Evolutionary conservation across 2,888 invertebrate genomes (phyloP), one percentile per base, ranked within the genome.

Genomic region (Drosophila rellima): DNA sequence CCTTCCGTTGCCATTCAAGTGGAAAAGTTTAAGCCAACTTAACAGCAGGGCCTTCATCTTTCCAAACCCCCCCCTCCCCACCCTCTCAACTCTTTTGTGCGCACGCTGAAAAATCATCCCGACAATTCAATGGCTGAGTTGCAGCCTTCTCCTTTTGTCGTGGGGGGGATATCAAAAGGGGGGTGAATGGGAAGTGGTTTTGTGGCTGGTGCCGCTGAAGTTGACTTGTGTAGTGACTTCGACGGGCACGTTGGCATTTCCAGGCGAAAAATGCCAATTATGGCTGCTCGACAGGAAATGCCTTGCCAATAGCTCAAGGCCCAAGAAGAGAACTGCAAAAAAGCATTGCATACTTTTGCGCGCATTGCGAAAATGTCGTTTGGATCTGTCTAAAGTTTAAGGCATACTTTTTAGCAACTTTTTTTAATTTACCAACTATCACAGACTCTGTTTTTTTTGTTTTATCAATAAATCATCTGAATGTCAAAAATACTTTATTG

Each of bases 11-110:
- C 88, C 88, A 88, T 88, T 84, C 85, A 82, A 84, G 83, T 84
- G 88, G 85, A 84, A 84, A 84, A 84, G 88, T 88, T 84, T 85
- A 85, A 84, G 85, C 85, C 85, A 84, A 84, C 83, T 88, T 88
- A 75, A 68, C 71, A 71, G 75, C 63, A 54, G 35, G 42, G 40
- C 31, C 51, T 26, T 52, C 66, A 20, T 35, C 39, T 52, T 29
- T 23, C 48, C 42, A 20, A 45, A 10, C 20, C 20, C 48, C 31
- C 17, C 11, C 44, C 44, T 17, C 13, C 23, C 7, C 7, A 26
- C 23, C 23, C n/a, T n/a, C n/a, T 3, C 23, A 23, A 6, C 26
- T 26, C 26, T 26, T 26, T 26, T 26, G 26, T 26, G 70, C 68
- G 56, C 76, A 39, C 70, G 61, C 79, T 69, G 68, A 65, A 74